phyloP scores from a whole-genome alignment of 2,797 vertebrate genomes.

The Monodelphis domestica region DNA sequence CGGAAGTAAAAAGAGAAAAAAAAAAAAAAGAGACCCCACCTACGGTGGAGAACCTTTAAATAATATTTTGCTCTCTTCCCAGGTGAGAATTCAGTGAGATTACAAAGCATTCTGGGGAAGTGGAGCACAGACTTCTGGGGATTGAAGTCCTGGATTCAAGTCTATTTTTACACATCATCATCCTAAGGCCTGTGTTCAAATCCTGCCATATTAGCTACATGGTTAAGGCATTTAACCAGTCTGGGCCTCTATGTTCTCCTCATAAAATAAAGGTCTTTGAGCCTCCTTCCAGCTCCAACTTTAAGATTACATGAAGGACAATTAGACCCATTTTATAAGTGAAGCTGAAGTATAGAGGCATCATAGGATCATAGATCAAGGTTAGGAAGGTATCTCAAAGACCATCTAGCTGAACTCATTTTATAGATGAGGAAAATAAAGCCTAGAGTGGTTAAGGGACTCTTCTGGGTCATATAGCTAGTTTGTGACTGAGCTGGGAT shows the following conservation, averaged over 20 bases:
- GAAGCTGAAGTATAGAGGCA: not conserved
- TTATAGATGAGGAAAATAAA: slow-evolving; percentile 36
- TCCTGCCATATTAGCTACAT: not conserved
- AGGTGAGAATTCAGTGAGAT: too few relatives aligned
- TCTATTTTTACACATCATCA: too few relatives aligned
- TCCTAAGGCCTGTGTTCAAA: not conserved
- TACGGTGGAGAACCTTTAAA: too few relatives aligned
- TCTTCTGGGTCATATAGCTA: not conserved
- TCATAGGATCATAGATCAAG: not conserved
- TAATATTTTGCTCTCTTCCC: too few relatives aligned
- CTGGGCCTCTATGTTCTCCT: not conserved
- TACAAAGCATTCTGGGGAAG: too few relatives aligned
- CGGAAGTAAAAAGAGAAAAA: too few relatives aligned
- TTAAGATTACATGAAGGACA: not conserved
- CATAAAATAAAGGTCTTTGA: not conserved
- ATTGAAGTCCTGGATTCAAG: too few relatives aligned
- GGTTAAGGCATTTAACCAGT: not conserved
- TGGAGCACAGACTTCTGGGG: too few relatives aligned
- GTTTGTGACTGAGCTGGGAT: not conserved
- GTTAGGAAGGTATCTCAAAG: not conserved
- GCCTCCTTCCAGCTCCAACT: not conserved
- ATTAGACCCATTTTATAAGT: not conserved
- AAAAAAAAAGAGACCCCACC: too few relatives aligned
- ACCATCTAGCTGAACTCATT: not conserved
- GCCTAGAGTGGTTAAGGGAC: slow-evolving; percentile 16